Percentiles rank a stretch among this genome's conserved stretches.
These are phyloP conservation scores for Epinephelus lanceolatus DNA, from an alignment of 2,113 vertebrate species.

Conservation along the genomic window DNA sequence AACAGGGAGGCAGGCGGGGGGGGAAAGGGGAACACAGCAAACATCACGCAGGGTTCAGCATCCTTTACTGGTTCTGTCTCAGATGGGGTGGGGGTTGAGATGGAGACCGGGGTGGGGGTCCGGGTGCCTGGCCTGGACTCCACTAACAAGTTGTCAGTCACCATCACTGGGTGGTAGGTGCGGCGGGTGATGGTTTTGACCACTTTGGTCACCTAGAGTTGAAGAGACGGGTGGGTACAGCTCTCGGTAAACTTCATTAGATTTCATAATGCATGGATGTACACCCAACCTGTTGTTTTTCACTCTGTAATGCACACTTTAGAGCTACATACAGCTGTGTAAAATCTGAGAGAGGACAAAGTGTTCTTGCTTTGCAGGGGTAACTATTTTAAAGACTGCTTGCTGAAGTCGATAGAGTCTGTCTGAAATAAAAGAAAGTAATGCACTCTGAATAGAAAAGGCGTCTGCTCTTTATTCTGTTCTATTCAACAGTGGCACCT, in stretches of 20 bases:
- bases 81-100: conserved; percentile 3
- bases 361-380: not conserved
- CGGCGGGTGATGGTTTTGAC: conserved; percentile 79
- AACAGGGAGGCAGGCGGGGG: not conserved
- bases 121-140: conserved; percentile 63
- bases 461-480: not conserved
- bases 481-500: conserved; percentile 12
- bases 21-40: conserved; percentile 11
- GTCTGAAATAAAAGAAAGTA: conserved; percentile 5
- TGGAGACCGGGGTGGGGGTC: conserved; percentile 58
- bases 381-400: not conserved
- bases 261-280: not conserved
- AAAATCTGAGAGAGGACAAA: conserved; percentile 1
- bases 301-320: not conserved
- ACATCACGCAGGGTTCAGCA: conserved; percentile 26
- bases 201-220: conserved; percentile 77
- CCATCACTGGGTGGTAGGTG: conserved; percentile 72
- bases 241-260: not conserved
- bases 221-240: conserved; percentile 12
- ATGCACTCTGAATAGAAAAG: not conserved
- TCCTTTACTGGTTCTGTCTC: conserved; percentile 75
- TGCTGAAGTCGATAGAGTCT: not conserved
- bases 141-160: conserved; percentile 55
- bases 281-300: not conserved
- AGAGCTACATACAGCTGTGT: not conserved